A percentile compares a stretch with the other conserved stretches of the same genome.
These are phyloP conservation scores for Ciconia nigra DNA, from an alignment of 2,797 vertebrate genomes.

Conservation along the genomic window DNA sequence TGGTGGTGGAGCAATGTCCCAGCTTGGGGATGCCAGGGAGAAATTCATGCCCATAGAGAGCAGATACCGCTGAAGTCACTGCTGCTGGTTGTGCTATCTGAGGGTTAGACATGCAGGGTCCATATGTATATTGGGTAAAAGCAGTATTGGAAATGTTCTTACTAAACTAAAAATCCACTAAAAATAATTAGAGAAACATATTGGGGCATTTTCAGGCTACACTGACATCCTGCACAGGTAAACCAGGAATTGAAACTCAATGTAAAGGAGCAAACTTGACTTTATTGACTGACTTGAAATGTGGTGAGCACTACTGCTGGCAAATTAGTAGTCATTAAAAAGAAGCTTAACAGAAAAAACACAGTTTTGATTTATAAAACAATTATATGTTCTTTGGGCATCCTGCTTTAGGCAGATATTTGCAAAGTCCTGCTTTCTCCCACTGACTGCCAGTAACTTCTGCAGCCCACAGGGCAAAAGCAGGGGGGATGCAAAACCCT, in stretches of 20 bases:
- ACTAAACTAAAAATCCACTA: background rate
- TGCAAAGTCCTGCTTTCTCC: background rate
- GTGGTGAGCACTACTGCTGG: conserved; percentile 32
- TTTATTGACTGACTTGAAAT: background rate
- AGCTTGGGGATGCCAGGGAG: background rate
- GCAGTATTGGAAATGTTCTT: background rate
- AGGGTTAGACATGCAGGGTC: background rate
- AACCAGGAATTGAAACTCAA: background rate
- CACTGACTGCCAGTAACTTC: background rate
- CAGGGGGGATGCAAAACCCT: background rate
- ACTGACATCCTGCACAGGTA: background rate
- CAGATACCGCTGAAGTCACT: background rate
- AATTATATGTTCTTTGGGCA: background rate
- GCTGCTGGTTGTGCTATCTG: background rate
- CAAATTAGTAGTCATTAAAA: background rate
- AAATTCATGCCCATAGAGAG: background rate
- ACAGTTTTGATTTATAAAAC: background rate
- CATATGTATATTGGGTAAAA: background rate
- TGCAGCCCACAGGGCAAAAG: background rate
- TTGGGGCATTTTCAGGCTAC: background rate
- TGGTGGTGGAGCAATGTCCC: background rate
- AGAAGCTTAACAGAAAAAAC: background rate
- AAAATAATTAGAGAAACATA: background rate
- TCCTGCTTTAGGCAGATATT: background rate
- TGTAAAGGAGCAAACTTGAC: background rate